Percentiles rank a stretch among this genome's conserved stretches.
Conservation (phyloP, 2,888 invertebrate genomes). For the Fragum fragum region DNA sequence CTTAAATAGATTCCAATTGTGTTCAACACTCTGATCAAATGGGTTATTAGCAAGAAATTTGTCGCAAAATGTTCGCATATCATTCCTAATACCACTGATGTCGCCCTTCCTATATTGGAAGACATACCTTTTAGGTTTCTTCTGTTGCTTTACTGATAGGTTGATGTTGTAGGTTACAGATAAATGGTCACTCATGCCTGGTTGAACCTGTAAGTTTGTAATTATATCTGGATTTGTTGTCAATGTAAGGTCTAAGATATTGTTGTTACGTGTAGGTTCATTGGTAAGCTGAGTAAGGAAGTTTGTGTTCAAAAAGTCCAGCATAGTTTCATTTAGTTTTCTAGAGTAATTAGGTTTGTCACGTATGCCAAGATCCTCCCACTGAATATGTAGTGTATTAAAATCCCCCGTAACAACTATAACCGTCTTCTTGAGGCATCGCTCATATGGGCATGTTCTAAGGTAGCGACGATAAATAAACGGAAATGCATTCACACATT, state of each 20-base stretch:
- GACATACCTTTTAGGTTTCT: no score
- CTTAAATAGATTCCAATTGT: constrained; percentile 41
- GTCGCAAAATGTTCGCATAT: no score
- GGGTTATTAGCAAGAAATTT: no score
- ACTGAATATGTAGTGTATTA: constrained; percentile 33
- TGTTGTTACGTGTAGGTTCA: constrained; percentile 33
- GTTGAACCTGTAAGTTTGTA: neutral
- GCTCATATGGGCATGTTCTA: no score
- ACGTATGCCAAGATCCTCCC: constrained; percentile 30
- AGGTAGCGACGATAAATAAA: no score
- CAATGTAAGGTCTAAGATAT: constrained; percentile 35
- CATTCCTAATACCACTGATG: no score
- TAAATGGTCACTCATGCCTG: no score
- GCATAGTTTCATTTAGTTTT: constrained; percentile 24
- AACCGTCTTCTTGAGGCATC: no score
- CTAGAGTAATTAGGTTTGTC: constrained; percentile 29
- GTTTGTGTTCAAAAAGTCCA: constrained; percentile 43
- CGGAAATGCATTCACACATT: no score
- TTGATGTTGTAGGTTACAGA: constrained; percentile 36
- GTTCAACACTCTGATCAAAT: neutral
- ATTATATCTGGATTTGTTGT: constrained; percentile 39
- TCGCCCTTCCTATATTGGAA: constrained; percentile 38
- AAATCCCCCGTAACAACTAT: constrained; percentile 41
- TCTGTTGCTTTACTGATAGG: constrained; percentile 21
- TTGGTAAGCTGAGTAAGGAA: constrained; percentile 44